Percentiles rank a stretch among this genome's conserved stretches.
Conservation (phyloP, 2,797 vertebrate genomes). For the Pteronotus mesoamericanus region DNA sequence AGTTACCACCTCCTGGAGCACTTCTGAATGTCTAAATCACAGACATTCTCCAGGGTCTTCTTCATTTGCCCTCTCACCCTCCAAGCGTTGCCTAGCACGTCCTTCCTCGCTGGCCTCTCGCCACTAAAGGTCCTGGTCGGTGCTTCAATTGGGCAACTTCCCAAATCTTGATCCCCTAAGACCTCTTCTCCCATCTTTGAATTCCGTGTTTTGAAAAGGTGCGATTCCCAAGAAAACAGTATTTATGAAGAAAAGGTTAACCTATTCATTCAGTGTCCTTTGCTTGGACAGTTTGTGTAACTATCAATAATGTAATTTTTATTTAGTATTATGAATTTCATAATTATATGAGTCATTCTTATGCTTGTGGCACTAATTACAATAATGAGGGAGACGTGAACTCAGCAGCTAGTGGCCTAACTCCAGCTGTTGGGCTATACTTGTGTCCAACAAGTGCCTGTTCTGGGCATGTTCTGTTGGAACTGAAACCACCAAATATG, state of each 20-base stretch:
- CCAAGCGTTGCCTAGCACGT: not conserved
- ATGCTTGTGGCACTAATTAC: not conserved
- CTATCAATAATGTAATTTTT: not conserved
- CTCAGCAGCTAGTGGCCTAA: not conserved
- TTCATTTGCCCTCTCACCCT: not conserved
- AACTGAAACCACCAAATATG: not conserved
- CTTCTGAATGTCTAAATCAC: not conserved
- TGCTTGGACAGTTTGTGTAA: not conserved
- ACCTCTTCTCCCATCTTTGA: not conserved
- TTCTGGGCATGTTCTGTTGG: not conserved
- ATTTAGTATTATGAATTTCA: slow-evolving; percentile 1
- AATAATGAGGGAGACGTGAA: slow-evolving; percentile 46
- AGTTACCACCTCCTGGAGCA: not conserved
- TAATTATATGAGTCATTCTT: not conserved
- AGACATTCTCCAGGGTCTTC: not conserved
- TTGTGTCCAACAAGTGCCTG: not conserved
- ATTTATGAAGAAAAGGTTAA: not conserved
- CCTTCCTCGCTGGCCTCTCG: not conserved
- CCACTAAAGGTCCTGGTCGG: not conserved
- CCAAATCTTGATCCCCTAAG: not conserved
- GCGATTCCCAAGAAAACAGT: not conserved
- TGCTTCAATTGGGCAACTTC: not conserved
- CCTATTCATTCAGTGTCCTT: not conserved
- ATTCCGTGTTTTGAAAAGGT: not conserved
- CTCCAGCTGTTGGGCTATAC: not conserved